phyloP scores from a whole-genome alignment of 2,888 invertebrate species.

The Eilema caniola region DNA sequence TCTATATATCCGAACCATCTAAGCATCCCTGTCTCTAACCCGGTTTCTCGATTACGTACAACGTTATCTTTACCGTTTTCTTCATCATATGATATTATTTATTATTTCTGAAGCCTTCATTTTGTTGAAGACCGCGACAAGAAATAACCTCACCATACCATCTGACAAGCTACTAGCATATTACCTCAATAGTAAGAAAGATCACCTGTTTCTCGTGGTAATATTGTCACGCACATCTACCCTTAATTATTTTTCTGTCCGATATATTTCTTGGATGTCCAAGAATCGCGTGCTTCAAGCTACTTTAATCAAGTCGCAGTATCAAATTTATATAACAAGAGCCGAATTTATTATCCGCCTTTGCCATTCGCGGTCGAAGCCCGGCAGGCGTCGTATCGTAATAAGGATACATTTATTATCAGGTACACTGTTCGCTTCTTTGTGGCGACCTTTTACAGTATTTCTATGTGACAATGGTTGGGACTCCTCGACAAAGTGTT shows the following conservation, averaged over 20 bases:
- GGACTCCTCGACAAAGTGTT: background rate
- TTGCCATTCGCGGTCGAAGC: slow-evolving; percentile 27
- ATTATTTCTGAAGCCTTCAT: background rate
- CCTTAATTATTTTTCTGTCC: slow-evolving; percentile 11
- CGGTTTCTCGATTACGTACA: too few relatives aligned
- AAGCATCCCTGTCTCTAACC: too few relatives aligned
- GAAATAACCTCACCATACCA: background rate
- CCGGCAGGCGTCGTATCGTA: background rate
- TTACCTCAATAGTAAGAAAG: background rate
- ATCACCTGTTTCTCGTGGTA: background rate
- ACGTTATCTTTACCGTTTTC: too few relatives aligned
- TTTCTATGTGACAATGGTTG: background rate
- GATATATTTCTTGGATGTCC: slow-evolving; percentile 32
- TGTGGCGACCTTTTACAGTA: background rate
- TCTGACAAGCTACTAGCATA: background rate
- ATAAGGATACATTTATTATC: slow-evolving; percentile 7
- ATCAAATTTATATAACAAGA: slow-evolving; percentile 11
- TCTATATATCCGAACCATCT: too few relatives aligned
- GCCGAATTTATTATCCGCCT: slow-evolving; percentile 36
- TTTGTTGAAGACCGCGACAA: background rate
- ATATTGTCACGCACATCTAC: background rate
- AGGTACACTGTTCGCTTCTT: background rate
- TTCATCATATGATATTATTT: background rate
- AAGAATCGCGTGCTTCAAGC: slow-evolving; percentile 43
- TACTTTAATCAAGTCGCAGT: slow-evolving; percentile 26